These are phyloP conservation scores for Marmota monax DNA, from an alignment of 2,113 vertebrate genomes.

Conservation along the genomic window DNA sequence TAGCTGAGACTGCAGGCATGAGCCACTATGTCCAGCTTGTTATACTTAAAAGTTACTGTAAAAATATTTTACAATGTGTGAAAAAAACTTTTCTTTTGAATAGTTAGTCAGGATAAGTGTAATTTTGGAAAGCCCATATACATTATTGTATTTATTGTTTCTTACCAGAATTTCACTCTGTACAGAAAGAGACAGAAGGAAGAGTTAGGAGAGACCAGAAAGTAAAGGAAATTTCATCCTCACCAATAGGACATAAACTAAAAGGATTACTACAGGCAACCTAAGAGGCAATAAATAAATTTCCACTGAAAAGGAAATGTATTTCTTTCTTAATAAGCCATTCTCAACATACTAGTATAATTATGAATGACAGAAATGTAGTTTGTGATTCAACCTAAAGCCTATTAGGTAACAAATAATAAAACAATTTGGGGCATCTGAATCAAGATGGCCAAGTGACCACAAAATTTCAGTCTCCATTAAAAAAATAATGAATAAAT, in stretches of 20 bases:
- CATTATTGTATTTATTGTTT: not conserved
- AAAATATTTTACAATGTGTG: conserved; percentile 32
- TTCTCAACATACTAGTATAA: not conserved
- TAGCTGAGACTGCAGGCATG: too few species aligned
- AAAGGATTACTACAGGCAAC: conserved; percentile 3
- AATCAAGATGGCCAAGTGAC: conserved; percentile 21
- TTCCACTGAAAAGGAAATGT: conserved; percentile 13
- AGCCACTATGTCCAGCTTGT: not conserved
- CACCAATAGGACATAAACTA: not conserved
- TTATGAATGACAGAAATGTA: not conserved
- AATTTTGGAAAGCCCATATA: not conserved
- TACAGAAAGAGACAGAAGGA: not conserved
- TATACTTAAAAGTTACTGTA: not conserved
- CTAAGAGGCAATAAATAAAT: not conserved
- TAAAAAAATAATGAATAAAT: conserved; percentile 30
- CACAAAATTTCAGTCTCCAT: conserved; percentile 20
- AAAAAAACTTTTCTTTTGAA: conserved; percentile 7
- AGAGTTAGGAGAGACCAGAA: not conserved
- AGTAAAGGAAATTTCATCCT: conserved; percentile 1
- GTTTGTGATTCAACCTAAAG: conserved; percentile 33
- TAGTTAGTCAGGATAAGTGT: conserved; percentile 24
- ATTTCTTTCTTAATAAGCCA: not conserved
- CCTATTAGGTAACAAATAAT: conserved; percentile 27
- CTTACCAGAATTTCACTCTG: conserved; percentile 32
- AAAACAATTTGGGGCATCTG: conserved; percentile 1